phyloP scores from a whole-genome alignment of 2,113 vertebrate genomes.

The Vanacampus margaritifer region DNA sequence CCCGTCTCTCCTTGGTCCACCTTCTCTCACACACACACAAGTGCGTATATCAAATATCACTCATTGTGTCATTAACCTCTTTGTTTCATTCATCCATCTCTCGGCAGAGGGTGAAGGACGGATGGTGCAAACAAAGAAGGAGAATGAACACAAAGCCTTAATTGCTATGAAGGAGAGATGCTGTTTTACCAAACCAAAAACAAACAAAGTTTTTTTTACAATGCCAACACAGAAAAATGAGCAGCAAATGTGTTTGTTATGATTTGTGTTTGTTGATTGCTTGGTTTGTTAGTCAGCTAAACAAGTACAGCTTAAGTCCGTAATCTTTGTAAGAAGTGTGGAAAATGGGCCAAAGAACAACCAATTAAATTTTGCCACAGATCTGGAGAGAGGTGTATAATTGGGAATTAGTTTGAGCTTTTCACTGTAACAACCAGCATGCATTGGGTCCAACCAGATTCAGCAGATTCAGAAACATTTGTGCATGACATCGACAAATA shows the following conservation, averaged over 20 bases:
- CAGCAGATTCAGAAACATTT: no score
- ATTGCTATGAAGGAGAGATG: slow-evolving; percentile 4
- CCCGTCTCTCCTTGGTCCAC: background rate
- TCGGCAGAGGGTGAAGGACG: slow-evolving; percentile 50
- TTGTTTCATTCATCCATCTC: slow-evolving; percentile 52
- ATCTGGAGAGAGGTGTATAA: background rate
- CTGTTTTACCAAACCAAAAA: slow-evolving; percentile 19
- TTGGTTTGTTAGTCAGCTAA: background rate
- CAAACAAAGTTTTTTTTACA: slow-evolving; percentile 6
- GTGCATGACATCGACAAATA: no score
- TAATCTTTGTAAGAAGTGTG: background rate
- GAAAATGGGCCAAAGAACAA: background rate
- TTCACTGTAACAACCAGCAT: no score
- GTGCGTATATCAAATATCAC: slow-evolving; percentile 29
- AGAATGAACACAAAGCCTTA: slow-evolving; percentile 11
- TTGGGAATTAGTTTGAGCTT: background rate
- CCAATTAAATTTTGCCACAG: background rate
- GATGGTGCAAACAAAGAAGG: slow-evolving; percentile 10
- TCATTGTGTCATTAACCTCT: slow-evolving; percentile 62
- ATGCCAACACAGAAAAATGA: background rate
- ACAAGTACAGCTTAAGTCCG: background rate
- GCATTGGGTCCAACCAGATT: background rate
- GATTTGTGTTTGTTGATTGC: background rate
- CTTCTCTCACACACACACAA: slow-evolving; percentile 11
- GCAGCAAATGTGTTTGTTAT: background rate